These are phyloP conservation scores for Syndactyla subalaris DNA, from an alignment of 2,797 vertebrate species.

Conservation along the genomic window DNA sequence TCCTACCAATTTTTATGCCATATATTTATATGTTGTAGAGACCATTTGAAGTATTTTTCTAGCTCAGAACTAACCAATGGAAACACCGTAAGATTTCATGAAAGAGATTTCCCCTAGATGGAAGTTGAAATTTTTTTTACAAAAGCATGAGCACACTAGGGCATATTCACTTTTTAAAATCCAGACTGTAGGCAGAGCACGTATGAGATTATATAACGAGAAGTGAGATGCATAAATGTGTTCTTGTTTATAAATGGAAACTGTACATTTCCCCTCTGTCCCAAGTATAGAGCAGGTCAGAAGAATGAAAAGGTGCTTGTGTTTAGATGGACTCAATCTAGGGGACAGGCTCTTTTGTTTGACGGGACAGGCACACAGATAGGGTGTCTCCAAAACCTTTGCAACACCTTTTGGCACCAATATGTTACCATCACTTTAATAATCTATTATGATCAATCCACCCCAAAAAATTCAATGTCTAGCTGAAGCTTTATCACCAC, in stretches of 20 bases:
- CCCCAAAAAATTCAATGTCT: not conserved
- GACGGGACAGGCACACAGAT: not conserved
- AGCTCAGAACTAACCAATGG: not conserved
- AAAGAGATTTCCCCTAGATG: not conserved
- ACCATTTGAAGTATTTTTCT: not conserved
- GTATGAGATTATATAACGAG: not conserved
- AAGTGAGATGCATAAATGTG: not conserved
- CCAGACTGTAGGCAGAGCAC: not conserved
- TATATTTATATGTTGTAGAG: not conserved
- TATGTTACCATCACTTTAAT: not conserved
- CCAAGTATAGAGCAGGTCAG: not conserved
- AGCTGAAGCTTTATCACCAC: not conserved
- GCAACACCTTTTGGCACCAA: not conserved
- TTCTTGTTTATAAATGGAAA: not conserved
- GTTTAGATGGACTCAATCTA: not conserved
- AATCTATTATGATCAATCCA: not conserved
- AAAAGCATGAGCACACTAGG: not conserved
- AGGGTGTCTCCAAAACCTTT: not conserved
- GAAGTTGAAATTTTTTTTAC: slow-evolving; percentile 34
- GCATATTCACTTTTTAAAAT: not conserved
- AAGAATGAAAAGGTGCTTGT: not conserved
- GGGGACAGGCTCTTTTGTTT: not conserved
- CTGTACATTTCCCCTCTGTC: not conserved
- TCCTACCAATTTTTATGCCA: not conserved
- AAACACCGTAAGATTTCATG: not conserved